Conservation (phyloP, 2,888 invertebrate species). For the Hirtodrosophila alboralis region DNA sequence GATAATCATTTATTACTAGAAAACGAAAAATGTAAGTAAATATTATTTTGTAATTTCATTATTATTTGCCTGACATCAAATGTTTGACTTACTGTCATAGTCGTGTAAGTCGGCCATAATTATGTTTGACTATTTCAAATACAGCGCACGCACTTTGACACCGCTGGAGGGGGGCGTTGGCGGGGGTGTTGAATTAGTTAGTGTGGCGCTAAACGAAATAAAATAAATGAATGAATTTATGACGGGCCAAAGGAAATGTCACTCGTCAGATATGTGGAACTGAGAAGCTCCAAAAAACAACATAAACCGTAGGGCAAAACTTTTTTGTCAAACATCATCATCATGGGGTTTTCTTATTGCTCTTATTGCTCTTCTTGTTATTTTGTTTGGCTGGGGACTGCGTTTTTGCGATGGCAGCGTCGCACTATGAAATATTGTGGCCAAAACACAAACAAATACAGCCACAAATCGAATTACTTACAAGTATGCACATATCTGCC, state of each 20-base stretch:
- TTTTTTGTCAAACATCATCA: slow-evolving; percentile 30
- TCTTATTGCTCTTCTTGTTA: slow-evolving; percentile 28
- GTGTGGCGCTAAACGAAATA: slow-evolving; percentile 68
- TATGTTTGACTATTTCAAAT: slow-evolving; percentile 36
- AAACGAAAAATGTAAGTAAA: no score
- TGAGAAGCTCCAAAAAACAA: slow-evolving; percentile 38
- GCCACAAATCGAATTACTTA: slow-evolving; percentile 34
- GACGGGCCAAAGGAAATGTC: slow-evolving; percentile 56
- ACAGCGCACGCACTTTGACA: slow-evolving; percentile 67
- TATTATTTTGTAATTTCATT: no score
- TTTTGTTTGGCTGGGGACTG: slow-evolving; percentile 32
- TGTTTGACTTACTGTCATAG: no score
- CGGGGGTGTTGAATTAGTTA: slow-evolving; percentile 44
- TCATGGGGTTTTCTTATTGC: slow-evolving; percentile 31
- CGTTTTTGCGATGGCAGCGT: slow-evolving; percentile 13
- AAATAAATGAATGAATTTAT: slow-evolving; percentile 75
- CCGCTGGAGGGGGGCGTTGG: background rate
- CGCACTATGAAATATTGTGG: slow-evolving; percentile 49
- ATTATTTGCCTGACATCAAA: no score
- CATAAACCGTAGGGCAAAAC: slow-evolving; percentile 59
- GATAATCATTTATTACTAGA: no score
- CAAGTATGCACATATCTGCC: slow-evolving; percentile 47
- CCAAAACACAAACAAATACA: slow-evolving; percentile 49
- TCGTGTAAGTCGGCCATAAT: slow-evolving; percentile 8
- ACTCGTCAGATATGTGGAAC: slow-evolving; percentile 51